Percentiles rank a stretch among this genome's conserved stretches.
Evolutionary conservation across 2,888 invertebrate species (phyloP).

Genomic region (Pseudoips prasinana): DNA sequence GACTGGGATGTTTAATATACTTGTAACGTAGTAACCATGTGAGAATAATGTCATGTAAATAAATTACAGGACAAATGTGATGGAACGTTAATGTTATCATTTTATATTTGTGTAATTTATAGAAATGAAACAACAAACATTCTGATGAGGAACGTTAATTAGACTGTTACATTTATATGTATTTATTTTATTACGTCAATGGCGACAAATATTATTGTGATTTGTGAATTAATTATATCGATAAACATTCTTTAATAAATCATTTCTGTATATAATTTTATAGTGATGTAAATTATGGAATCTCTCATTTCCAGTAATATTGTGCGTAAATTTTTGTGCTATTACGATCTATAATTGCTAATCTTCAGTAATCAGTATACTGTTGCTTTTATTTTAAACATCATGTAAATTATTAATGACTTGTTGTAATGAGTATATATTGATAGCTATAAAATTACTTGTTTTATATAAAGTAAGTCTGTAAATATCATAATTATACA

Average conservation of each 20-base stretch:
- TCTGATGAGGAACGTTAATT: too few relatives aligned
- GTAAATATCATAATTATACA: slow-evolving; percentile 82
- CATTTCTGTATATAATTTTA: slow-evolving; percentile 68
- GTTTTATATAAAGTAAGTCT: slow-evolving; percentile 80
- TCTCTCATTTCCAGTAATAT: slow-evolving; percentile 75
- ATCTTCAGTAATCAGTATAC: slow-evolving; percentile 70
- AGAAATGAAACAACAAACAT: too few relatives aligned
- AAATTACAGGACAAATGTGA: background rate
- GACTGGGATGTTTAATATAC: too few relatives aligned
- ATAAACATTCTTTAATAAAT: slow-evolving; percentile 62
- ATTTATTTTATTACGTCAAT: background rate
- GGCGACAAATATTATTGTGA: slow-evolving; percentile 14
- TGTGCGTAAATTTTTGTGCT: slow-evolving; percentile 67
- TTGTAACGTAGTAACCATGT: too few relatives aligned
- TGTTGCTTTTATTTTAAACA: slow-evolving; percentile 77
- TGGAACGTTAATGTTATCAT: slow-evolving; percentile 1
- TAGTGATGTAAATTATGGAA: slow-evolving; percentile 73
- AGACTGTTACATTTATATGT: too few relatives aligned
- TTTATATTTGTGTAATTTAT: background rate
- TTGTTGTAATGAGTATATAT: slow-evolving; percentile 79
- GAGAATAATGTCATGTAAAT: background rate
- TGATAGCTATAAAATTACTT: slow-evolving; percentile 80
- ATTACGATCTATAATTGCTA: slow-evolving; percentile 64
- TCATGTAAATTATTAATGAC: slow-evolving; percentile 79
- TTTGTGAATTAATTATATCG: slow-evolving; percentile 50